Conservation (phyloP, 2,797 vertebrate genomes). For the Protosalanx chinensis region DNA sequence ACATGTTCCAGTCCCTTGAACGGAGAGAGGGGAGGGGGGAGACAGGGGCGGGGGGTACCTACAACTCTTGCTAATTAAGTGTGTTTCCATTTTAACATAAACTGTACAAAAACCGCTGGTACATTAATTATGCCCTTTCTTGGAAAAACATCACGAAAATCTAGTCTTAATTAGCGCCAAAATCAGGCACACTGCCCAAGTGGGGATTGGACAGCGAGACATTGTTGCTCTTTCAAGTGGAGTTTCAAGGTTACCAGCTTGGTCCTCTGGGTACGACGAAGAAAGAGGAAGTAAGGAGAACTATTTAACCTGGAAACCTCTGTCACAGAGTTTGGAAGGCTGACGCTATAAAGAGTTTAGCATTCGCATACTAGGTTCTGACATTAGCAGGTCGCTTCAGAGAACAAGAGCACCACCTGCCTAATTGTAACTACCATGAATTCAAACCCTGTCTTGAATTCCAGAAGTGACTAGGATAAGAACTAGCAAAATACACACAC, state of each 20-base stretch:
- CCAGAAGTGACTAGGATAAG: not conserved
- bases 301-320: constrained; percentile 30
- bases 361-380: constrained; percentile 19
- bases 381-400: constrained; percentile 9
- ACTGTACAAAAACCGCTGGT: constrained; percentile 14
- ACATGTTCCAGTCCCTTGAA: constrained; percentile 61
- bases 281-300: constrained; percentile 16
- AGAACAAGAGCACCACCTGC: constrained; percentile 8
- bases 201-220: constrained; percentile 39
- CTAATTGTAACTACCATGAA: not conserved
- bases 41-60: constrained; percentile 29
- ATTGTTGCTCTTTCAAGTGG: constrained; percentile 23
- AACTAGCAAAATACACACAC: too few species aligned
- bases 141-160: constrained; percentile 30
- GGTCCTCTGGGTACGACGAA: constrained; percentile 17
- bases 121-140: constrained; percentile 33
- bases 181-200: constrained; percentile 26
- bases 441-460: not conserved
- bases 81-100: constrained; percentile 20
- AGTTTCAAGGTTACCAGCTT: constrained; percentile 38
- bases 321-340: constrained; percentile 7
- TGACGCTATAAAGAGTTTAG: constrained; percentile 26
- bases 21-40: constrained; percentile 35
- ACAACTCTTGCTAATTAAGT: constrained; percentile 12
- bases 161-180: constrained; percentile 45